Evolutionary conservation across 2,113 vertebrate genomes (phyloP).

Genomic region (Phylloscopus trochiloides): DNA sequence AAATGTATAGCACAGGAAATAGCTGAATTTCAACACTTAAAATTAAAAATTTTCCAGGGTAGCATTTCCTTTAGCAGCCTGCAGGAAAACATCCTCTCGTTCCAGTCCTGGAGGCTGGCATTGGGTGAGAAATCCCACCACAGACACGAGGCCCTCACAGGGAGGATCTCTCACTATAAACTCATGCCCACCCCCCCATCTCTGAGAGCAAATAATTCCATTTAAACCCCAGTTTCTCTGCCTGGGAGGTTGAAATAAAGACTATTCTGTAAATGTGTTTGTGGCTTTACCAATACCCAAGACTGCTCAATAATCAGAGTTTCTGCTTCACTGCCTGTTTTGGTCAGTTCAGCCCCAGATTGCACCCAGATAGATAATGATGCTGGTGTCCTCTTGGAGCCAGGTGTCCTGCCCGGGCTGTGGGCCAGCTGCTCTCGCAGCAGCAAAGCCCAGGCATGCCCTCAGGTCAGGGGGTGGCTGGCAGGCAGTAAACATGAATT

Average conservation of each 20-base stretch:
- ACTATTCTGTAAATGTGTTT: not conserved
- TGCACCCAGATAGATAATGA: not conserved
- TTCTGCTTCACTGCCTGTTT: not conserved
- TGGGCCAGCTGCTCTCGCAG: not conserved
- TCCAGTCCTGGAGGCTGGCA: not conserved
- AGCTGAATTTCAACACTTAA: constrained; percentile 67
- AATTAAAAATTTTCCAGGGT: constrained; percentile 60
- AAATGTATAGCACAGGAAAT: constrained; percentile 51
- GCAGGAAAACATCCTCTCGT: constrained; percentile 36
- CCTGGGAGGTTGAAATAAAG: not conserved
- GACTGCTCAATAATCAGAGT: not conserved
- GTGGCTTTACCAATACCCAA: not conserved
- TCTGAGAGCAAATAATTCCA: not conserved
- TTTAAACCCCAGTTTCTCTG: not conserved
- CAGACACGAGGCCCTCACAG: not conserved
- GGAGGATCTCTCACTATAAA: not conserved
- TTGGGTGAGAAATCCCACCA: not conserved
- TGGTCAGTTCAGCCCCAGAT: not conserved
- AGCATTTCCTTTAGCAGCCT: not conserved
- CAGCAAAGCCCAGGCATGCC: not conserved
- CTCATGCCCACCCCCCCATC: not conserved
- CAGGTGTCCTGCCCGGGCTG: not conserved
- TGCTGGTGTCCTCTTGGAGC: fast-evolving
- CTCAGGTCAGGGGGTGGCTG: not conserved
- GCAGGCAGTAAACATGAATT: not conserved